Conservation (phyloP, 2,797 vertebrate species). For the Pseudopleuronectes americanus region DNA sequence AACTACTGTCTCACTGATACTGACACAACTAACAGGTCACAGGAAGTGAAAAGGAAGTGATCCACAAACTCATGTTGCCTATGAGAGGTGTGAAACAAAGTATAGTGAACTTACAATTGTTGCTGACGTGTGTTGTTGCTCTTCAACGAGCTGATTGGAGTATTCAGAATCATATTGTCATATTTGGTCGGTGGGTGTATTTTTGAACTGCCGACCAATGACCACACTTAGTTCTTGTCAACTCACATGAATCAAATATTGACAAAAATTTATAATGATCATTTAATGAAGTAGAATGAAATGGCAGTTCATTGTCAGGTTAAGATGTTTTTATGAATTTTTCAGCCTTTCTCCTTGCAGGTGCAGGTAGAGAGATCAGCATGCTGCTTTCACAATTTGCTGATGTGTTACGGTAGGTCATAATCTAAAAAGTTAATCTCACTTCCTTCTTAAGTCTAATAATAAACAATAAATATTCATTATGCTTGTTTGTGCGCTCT, state of each 20-base stretch:
- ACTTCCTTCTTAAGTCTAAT: not conserved
- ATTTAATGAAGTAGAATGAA: not conserved
- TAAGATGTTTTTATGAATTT: not conserved
- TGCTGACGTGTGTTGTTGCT: no score
- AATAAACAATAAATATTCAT: no score
- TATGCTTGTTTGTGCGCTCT: not conserved
- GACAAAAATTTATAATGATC: no score
- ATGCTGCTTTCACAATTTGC: conserved; percentile 71
- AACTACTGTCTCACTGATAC: not conserved
- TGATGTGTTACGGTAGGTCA: conserved; percentile 71
- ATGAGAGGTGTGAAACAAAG: no score
- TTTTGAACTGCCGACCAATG: not conserved
- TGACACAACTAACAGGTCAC: not conserved
- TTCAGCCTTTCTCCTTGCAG: conserved; percentile 37
- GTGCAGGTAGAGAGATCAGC: conserved; percentile 61
- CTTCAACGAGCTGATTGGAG: no score
- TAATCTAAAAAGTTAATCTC: not conserved
- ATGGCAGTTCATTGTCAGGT: not conserved
- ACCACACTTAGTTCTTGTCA: no score
- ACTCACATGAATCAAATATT: no score
- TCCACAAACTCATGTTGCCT: no score
- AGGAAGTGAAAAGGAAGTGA: not conserved
- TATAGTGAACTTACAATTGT: no score
- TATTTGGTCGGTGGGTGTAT: not conserved
- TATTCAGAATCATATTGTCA: no score